These are phyloP conservation scores for Cryptomyrus ogoouensis DNA, from an alignment of 2,113 vertebrate genomes.

Conservation along the genomic window DNA sequence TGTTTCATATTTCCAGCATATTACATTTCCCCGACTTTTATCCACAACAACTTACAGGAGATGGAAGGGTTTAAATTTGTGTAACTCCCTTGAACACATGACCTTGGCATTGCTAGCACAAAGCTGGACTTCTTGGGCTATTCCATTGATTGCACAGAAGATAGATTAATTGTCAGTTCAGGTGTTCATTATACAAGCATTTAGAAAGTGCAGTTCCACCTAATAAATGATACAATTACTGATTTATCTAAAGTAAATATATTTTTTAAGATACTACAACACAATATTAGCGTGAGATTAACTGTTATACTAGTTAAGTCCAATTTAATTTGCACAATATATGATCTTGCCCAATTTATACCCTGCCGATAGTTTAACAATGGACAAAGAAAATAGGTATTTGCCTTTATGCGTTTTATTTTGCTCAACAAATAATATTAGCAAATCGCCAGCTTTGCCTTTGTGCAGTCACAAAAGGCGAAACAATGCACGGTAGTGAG, in stretches of 20 bases:
- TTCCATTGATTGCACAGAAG: neutral
- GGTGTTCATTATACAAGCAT: neutral
- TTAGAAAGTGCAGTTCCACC: neutral
- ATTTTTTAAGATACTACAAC: neutral
- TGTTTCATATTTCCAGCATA: neutral
- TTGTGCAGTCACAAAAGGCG: neutral
- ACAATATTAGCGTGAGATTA: neutral
- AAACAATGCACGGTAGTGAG: neutral
- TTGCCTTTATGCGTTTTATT: neutral
- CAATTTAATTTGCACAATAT: neutral
- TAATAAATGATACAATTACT: neutral
- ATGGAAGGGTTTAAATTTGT: neutral
- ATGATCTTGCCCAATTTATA: neutral
- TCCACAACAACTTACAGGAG: neutral
- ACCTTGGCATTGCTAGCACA: neutral
- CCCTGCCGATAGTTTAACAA: neutral
- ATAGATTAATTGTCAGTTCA: neutral
- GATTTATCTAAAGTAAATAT: neutral
- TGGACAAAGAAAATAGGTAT: neutral
- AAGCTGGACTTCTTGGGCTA: neutral
- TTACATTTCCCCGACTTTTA: neutral
- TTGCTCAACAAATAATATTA: neutral
- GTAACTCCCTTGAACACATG: neutral
- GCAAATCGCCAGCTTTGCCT: neutral
- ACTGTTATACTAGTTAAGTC: neutral